phyloP scores from a whole-genome alignment of 2,113 vertebrate species.

The Microcebus lehilahytsara region DNA sequence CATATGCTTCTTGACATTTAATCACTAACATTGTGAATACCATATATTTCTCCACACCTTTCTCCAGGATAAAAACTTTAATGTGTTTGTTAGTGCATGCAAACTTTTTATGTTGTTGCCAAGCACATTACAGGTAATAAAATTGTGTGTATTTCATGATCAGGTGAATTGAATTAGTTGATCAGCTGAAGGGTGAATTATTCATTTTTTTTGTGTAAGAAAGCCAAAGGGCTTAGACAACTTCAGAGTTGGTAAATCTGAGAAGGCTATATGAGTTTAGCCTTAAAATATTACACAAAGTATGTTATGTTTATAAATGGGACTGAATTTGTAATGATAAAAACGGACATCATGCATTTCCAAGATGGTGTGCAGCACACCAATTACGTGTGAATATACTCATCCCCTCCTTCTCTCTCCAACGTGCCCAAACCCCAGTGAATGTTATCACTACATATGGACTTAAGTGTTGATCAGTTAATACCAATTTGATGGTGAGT shows the following conservation, averaged over 20 bases:
- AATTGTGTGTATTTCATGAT: neutral
- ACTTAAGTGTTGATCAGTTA: too few species aligned
- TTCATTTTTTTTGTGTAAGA: neutral
- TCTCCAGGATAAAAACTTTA: neutral
- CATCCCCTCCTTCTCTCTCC: too few species aligned
- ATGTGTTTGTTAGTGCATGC: neutral
- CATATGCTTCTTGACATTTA: neutral
- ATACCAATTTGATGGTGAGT: too few species aligned
- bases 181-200: neutral
- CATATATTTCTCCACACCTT: conserved; percentile 12
- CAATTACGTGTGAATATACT: too few species aligned
- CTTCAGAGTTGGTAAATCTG: neutral
- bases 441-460: too few species aligned
- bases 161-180: neutral
- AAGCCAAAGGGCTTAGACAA: neutral
- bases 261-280: neutral
- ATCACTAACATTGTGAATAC: conserved; percentile 1
- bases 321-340: neutral
- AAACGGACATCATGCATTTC: neutral
- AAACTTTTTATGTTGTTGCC: neutral
- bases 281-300: neutral
- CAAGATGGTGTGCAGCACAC: too few species aligned
- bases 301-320: neutral
- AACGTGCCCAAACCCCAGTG: too few species aligned
- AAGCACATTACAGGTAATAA: neutral